Evolutionary conservation across 1,140 invertebrate genomes (phyloP), one percentile per base, ranked within the genome.

Genomic region (Andrena cerasifolii): DNA sequence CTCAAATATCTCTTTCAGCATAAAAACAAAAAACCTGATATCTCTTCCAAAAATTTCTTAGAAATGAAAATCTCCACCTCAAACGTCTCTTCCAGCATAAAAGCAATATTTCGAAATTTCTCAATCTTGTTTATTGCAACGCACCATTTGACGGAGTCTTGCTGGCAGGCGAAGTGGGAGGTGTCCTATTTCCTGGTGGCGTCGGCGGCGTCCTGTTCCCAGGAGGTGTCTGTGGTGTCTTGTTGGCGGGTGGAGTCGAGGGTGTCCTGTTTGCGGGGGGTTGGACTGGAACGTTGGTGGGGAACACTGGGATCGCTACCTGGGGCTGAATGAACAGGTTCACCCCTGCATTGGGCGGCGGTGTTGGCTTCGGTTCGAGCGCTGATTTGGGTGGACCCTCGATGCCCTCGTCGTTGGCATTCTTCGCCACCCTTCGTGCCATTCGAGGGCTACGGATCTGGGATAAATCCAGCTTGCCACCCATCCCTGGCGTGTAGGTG

Each of bases 391-490:
- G 90, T 1, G 91, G 91, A 8, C 91, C 92, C 40, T 93, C 92
- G 68, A 93, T 92, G 1, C 92, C 92, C 45, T 92, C 92, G 84
- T 93, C 94, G 89, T 95, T 95, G 31, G 95, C 95, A 86, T 96
- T 96, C 79, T 92, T 93, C n/a, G 92, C 93, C 65, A 97, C 94
- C 51, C 97, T 93, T 82, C 97, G 94, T 16, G 96, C 96, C 96
- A 99, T 98, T 80, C 97, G 94, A 2, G 97, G 97, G 70, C 96
- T 98, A 74, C 95, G 94, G 47, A 98, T 98, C 91, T 98, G 97
- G 0, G 96, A 97, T 31, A 99, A 93, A 90, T 99, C 97, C 56
- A 99, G 94, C 66, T 98, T 98, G 3, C 95, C 95, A 4, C 91
- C 91, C 91, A 93, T 93, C 16, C 97, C 97, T 3, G 97, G 98